Evolutionary conservation across 1,140 invertebrate genomes (phyloP), one percentile per base, ranked within the genome.

Genomic region (Dinoponera quadriceps): DNA sequence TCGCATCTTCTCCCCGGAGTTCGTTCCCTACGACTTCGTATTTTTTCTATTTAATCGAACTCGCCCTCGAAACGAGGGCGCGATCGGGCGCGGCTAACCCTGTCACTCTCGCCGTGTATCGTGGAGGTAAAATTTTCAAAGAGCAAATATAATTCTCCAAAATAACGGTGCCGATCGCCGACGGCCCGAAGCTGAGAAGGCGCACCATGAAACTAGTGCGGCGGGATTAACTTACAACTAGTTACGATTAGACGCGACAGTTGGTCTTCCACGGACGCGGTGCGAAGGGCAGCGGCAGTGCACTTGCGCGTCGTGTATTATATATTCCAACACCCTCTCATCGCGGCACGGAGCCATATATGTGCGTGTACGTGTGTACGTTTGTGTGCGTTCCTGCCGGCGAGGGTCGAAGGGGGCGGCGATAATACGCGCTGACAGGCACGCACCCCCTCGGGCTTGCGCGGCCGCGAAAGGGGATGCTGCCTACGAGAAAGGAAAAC

Each of bases 161-260:
- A 44, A 44, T 44, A 44, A 44, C 38, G 38, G 3, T 0, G 0
- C 38, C 3, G 9, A 9, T 3, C 38, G 38, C 38, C 38, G 38
- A 44, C 11, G 3, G 38, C 0, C 38, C 38, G 38, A 33, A 33
- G 33, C 9, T 9, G 57, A 62, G 60, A 73, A 85, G 65, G 82
- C 85, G 85, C 66, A 66, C 33, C 44, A 55, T 14, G 49, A 60
- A 74, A 82, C 85, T 83, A 78, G 55, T 77, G 63, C 51, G 78
- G 84, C 84, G 75, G 86, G 92, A 93, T 93, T 91, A 88, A 88
- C 89, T 90, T 75, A 77, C 82, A 91, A 85, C 87, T 89, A 90
- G 91, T 93, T 91, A 93, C 91, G 93, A 94, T 94, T 92, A 91
- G 92, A 93, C 84, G 88, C 91, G 93, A 94, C 93, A 94, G 93